A percentile compares a stretch with the other conserved stretches of the same genome.
phyloP scores from a whole-genome alignment of 2,113 vertebrate species.

The Calypte anna region DNA sequence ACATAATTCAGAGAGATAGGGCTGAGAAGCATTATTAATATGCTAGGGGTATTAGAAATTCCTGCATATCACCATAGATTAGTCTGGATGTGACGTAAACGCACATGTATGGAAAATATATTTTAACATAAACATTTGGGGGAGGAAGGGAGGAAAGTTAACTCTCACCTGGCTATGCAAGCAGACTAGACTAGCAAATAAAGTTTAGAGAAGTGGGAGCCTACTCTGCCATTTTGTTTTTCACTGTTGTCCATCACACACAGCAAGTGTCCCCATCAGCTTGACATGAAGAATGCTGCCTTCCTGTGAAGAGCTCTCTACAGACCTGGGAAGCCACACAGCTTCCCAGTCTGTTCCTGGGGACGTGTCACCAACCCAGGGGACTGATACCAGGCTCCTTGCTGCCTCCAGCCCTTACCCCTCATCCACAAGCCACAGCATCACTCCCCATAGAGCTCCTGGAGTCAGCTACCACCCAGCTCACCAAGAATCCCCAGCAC shows the following conservation, averaged over 20 bases:
- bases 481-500: accelerated
- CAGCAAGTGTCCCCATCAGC: background rate
- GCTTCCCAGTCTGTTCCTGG: background rate
- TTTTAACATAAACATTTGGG: background rate
- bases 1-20: constrained; percentile 8
- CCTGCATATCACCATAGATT: background rate
- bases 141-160: background rate
- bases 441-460: background rate
- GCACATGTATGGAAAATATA: background rate
- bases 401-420: background rate
- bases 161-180: background rate
- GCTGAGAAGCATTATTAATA: background rate
- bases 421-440: accelerated
- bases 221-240: background rate
- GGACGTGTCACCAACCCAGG: background rate
- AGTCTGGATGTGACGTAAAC: background rate
- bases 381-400: background rate
- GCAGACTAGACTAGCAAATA: background rate
- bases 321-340: background rate
- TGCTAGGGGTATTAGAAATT: background rate
- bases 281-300: background rate
- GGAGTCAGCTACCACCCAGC: background rate
- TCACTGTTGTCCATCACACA: background rate
- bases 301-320: background rate
- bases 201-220: background rate